Base-by-base conservation (phyloP, 2,888 invertebrate genomes). In the Pyrrhosoma nymphula region DNA sequence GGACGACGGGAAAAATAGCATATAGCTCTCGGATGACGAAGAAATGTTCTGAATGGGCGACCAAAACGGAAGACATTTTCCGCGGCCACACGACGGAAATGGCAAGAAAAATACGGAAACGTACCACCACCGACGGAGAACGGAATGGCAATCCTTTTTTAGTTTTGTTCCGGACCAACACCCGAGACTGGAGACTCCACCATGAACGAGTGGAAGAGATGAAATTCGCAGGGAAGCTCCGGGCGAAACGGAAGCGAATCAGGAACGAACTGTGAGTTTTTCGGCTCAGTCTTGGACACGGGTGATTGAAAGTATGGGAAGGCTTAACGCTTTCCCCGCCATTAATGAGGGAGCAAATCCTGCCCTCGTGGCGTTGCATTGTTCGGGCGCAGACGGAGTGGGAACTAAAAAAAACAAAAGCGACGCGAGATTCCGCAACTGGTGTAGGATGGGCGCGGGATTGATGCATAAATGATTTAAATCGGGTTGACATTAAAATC, bases 321-420 rank as follows among this genome's bases (percentile, higher is more conserved):
- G 82, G 82, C 82, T 82, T 35, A 82, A n/a, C 30, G 47, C 47
- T 35, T 14, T 35, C n/a, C 35, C 82, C 35, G 0, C 82, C 82
- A 12, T 82, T 82, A 82, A 82, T 82, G 82, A 82, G 82, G 35
- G 8, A 82, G 82, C 82, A 82, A 82, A 82, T 82, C 82, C 82
- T 35, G 26, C 82, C 35, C 30, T 35, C 82, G 35, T 35, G 30
- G 69, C 69, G n/a, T n/a, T 1, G 82, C 82, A 82, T 82, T 82
- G 82, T 82, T 82, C 82, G 30, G 35, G 82, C 82, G 82, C 69
- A n/a, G 14, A 10, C 69, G 69, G 69, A 35, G 14, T 0, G 35
- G 82, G 26, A 35, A 82, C 35, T 16, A 26, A 35, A 35, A 82
- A 82, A 82, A 82, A 82, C 60, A 60, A 82, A 82, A 82, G 82